A percentile compares a stretch with the other conserved stretches of the same genome.
phyloP scores from a whole-genome alignment of 2,797 vertebrate species.

The Microctenopoma stevenorrisi region DNA sequence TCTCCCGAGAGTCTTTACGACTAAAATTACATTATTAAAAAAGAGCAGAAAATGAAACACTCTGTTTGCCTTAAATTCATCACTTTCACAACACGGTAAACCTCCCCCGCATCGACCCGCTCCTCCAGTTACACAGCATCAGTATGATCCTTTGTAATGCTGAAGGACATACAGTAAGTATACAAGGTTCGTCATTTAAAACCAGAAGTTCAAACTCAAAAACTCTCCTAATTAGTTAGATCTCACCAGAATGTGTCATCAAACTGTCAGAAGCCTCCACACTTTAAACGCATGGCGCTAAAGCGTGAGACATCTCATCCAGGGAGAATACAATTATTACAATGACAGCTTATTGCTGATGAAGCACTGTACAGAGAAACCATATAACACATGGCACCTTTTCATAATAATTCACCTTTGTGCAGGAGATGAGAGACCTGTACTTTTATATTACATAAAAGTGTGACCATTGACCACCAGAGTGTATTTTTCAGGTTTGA shows the following conservation, averaged over 20 bases:
- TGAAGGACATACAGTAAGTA: conserved; percentile 47
- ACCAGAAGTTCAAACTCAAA: conserved; percentile 59
- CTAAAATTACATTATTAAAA: conserved; percentile 1
- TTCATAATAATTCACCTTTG: conserved; percentile 51
- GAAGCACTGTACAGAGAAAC: conserved; percentile 39
- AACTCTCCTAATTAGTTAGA: conserved; percentile 70
- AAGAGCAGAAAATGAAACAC: conserved; percentile 10
- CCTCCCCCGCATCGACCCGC: conserved; percentile 13
- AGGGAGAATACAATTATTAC: conserved; percentile 60
- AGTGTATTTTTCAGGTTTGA: conserved; percentile 43
- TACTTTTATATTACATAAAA: conserved; percentile 12
- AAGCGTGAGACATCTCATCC: conserved; percentile 60
- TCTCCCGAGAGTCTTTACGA: background rate
- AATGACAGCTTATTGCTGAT: conserved; percentile 59
- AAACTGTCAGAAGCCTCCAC: conserved; percentile 67
- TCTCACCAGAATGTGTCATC: conserved; percentile 60
- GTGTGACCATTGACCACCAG: conserved; percentile 25
- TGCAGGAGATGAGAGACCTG: conserved; percentile 22
- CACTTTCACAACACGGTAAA: conserved; percentile 25
- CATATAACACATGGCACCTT: conserved; percentile 39
- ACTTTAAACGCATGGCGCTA: conserved; percentile 54
- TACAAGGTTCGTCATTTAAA: conserved; percentile 61
- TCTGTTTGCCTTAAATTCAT: conserved; percentile 26
- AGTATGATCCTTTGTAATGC: conserved; percentile 33
- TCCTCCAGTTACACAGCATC: conserved; percentile 59